Conservation (phyloP, 2,888 invertebrate species). For the Erebia aethiops region DNA sequence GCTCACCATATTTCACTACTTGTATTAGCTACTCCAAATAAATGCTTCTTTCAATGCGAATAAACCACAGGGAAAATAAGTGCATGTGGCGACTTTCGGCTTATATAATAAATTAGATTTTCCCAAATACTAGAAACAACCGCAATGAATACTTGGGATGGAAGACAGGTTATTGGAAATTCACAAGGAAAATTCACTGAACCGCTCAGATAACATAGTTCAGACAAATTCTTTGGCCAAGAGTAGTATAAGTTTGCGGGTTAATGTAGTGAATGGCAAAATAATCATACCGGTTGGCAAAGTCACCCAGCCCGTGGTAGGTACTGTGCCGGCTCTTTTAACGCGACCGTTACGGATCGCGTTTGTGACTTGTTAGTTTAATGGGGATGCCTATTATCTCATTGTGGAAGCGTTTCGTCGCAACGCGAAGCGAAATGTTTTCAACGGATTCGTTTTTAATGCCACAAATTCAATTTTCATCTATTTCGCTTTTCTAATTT, state of each 20-base stretch:
- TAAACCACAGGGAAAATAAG: too few relatives aligned
- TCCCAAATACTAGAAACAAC: too few relatives aligned
- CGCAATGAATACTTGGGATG: too few relatives aligned
- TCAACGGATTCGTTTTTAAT: constrained; percentile 1
- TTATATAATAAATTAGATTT: too few relatives aligned
- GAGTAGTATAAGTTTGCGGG: background rate
- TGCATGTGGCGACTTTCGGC: too few relatives aligned
- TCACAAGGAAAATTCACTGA: too few relatives aligned
- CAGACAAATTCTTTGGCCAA: background rate
- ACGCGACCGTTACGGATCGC: constrained; percentile 30
- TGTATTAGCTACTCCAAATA: too few relatives aligned
- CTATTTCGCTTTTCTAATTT: too few relatives aligned
- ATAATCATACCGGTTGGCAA: background rate
- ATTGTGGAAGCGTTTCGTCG: constrained; percentile 18
- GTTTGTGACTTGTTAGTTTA: constrained; percentile 32
- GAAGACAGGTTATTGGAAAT: too few relatives aligned
- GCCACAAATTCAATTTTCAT: background rate
- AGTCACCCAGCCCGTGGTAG: constrained; percentile 4
- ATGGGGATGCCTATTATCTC: constrained; percentile 30
- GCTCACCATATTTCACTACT: too few relatives aligned
- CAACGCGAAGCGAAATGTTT: constrained; percentile 9
- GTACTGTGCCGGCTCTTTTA: constrained; percentile 12
- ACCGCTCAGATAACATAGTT: too few relatives aligned
- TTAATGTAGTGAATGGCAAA: constrained; percentile 2
- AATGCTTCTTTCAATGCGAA: too few relatives aligned